Conservation (phyloP, 1,140 invertebrate species). For the Amyelois transitella region DNA sequence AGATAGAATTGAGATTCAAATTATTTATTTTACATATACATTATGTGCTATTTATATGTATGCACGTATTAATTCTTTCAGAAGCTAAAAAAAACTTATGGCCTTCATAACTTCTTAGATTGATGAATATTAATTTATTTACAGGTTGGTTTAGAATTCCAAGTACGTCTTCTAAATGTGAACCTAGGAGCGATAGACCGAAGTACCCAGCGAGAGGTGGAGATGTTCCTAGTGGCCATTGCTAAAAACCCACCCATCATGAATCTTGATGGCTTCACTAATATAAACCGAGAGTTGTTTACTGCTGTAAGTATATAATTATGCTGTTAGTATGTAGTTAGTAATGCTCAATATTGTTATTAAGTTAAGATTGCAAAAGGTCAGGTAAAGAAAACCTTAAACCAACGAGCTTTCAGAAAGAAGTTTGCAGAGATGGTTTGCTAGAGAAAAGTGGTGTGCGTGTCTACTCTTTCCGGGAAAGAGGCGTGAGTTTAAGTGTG, state of each 20-base stretch:
- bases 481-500: too few species aligned
- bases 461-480: too few species aligned
- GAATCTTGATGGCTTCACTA: conserved; percentile 81
- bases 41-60: too few species aligned
- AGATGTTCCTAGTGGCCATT: conserved; percentile 83
- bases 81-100: too few species aligned
- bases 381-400: too few species aligned
- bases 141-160: conserved; percentile 78
- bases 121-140: conserved; percentile 5
- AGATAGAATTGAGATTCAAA: too few species aligned
- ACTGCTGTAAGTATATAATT: conserved; percentile 71
- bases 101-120: too few species aligned
- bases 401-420: too few species aligned
- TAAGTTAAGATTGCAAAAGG: not conserved
- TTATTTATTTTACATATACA: too few species aligned
- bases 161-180: conserved; percentile 78
- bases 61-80: too few species aligned
- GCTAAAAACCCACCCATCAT: conserved; percentile 81
- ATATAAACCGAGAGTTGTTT: conserved; percentile 80
- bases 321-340: not conserved
- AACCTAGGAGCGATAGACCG: conserved; percentile 77
- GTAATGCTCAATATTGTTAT: not conserved
- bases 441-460: too few species aligned
- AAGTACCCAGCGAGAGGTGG: conserved; percentile 78
- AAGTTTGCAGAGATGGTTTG: too few species aligned